Evolutionary conservation across 2,797 vertebrate species (phyloP), one percentile per base, ranked within the genome.

Genomic region (Pangasius djambal): DNA sequence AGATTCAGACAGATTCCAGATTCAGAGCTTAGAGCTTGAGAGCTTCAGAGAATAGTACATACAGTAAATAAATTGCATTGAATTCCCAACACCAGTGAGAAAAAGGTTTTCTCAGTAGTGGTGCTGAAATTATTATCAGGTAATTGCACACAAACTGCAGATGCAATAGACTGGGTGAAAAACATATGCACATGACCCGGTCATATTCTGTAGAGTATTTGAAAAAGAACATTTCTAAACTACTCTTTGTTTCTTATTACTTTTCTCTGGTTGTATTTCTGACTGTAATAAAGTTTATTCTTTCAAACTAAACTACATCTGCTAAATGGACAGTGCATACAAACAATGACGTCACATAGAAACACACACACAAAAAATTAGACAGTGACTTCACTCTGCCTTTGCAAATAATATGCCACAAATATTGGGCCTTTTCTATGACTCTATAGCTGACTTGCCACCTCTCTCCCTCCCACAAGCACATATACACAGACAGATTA

Each of bases 401-500:
- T 16, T 77, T 50, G 72, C 34, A 75, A 37, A 31, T 3, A 69
- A 50, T 55, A 37, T 28, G 40, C 40, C 3, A 15, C 25, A 85
- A 72, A 63, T 59, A 31, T 44, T 15, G 44, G 10, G 78, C 34
- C 25, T 28, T 83, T 83, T 57, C 37, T 87, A 18, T 65, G 37
- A 75, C 55, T 86, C 25, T 37, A 31, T 34, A 69, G 12, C 22
- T 82, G 65, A 83, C 63, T 18, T 83, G 40, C 4, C 61, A 61
- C 37, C 5, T 40, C 57, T 63, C 10, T 40, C 12, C 12, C 57
- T 59, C 31, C 0, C 18, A 5, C 8, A 0, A 18, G 52, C 25
- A 78, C 28, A 40, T 57, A 12, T 22, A 59, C 31, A 74, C 69
- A 74, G 70, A 83, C 69, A 83, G 31, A 86, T 57, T 15, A 87